Percentiles rank a stretch among this genome's conserved stretches.
Conservation (phyloP, 2,113 vertebrate genomes). For the Apodemus sylvaticus region DNA sequence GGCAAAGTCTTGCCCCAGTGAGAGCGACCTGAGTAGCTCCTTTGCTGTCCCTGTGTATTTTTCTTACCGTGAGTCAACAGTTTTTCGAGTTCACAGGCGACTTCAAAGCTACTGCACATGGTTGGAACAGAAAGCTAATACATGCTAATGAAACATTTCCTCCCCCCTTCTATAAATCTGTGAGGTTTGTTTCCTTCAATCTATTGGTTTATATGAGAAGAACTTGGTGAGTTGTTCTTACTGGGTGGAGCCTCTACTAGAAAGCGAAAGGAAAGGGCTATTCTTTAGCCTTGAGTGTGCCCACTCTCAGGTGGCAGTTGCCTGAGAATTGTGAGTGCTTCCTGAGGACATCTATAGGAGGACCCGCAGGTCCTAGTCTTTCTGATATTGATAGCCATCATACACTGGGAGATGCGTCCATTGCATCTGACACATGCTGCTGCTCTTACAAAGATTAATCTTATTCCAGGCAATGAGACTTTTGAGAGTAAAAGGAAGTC, state of each 20-base stretch:
- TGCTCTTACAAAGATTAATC: background rate
- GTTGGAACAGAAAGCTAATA: slow-evolving; percentile 57
- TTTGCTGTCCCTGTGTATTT: slow-evolving; percentile 26
- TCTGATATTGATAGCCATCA: background rate
- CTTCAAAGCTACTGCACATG: slow-evolving; percentile 25
- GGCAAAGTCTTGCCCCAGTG: slow-evolving; percentile 36
- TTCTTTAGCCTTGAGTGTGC: background rate
- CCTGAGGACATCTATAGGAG: background rate
- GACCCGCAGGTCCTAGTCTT: background rate
- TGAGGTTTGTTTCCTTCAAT: slow-evolving; percentile 11
- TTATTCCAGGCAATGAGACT: background rate
- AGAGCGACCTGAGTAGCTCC: slow-evolving; percentile 41
- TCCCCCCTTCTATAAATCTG: background rate
- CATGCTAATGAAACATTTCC: slow-evolving; percentile 21
- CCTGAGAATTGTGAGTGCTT: background rate
- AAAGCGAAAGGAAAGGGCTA: background rate
- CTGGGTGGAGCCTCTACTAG: background rate
- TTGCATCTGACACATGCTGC: background rate
- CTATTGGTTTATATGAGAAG: background rate
- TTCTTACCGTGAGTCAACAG: background rate
- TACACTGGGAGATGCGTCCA: background rate
- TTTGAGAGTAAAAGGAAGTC: background rate
- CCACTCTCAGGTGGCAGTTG: too few relatives aligned
- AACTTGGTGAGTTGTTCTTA: slow-evolving; percentile 10
- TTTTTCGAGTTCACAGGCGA: background rate